phyloP scores from a whole-genome alignment of 1,140 invertebrate genomes.

The Oedothorax gibbosus region DNA sequence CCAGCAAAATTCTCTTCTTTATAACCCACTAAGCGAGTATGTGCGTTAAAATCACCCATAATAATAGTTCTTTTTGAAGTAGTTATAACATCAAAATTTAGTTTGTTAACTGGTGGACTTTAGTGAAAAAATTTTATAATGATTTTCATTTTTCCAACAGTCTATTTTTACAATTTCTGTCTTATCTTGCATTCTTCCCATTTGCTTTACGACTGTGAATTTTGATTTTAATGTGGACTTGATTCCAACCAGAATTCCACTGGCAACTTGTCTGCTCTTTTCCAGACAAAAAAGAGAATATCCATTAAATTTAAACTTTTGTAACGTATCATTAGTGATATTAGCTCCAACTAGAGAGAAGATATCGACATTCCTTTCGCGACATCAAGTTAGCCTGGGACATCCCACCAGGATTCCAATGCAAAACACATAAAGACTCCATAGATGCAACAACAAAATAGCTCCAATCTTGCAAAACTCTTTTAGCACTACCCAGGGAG shows the following conservation, averaged over 20 bases:
- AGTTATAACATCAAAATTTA: constrained; percentile 8
- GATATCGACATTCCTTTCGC: constrained; percentile 24
- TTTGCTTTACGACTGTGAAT: constrained; percentile 15
- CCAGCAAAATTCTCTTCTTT: constrained; percentile 5
- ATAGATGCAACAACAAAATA: neutral
- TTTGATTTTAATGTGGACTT: constrained; percentile 3
- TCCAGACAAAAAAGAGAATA: constrained; percentile 4
- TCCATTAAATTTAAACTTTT: constrained; percentile 31
- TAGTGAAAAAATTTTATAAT: constrained; percentile 47
- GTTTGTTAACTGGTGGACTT: neutral
- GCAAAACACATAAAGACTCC: neutral
- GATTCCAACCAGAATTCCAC: constrained; percentile 36
- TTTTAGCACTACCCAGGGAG: too few relatives aligned
- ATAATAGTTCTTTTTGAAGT: constrained; percentile 7
- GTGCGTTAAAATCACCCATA: constrained; percentile 2
- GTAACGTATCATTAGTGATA: constrained; percentile 17
- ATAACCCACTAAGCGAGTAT: neutral
- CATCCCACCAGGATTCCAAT: constrained; percentile 14
- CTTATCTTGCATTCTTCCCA: constrained; percentile 28
- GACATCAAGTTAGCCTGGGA: constrained; percentile 6
- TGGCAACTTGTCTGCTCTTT: constrained; percentile 26
- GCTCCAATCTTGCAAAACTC: neutral
- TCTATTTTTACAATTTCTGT: constrained; percentile 34
- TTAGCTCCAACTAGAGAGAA: constrained; percentile 30
- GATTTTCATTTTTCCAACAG: constrained; percentile 34